Base-by-base conservation (phyloP, 2,797 vertebrate genomes). In the Acanthopagrus latus region DNA sequence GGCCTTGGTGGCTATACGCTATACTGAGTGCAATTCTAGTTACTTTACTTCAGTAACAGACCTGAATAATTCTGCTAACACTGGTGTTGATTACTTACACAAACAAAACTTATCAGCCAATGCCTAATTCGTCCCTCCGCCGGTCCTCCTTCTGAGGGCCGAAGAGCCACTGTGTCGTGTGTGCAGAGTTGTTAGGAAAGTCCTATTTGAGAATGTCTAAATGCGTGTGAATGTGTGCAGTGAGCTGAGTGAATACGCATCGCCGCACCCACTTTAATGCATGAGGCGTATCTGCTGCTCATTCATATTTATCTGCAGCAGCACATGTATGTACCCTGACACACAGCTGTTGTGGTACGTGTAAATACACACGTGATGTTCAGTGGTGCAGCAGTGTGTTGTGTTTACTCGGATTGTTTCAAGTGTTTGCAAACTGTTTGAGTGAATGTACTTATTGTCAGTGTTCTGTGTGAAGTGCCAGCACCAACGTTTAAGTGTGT, bases 281-380 rank as follows among this genome's bases (percentile, higher is more conserved):
- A 85, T 77, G 76, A 73, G 70, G 78, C 79, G 82, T 69, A 69
- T 70, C 79, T 76, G 73, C 76, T 59, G 82, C 88, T 91, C 89
- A 91, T 89, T 92, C 75, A 88, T 91, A 91, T 91, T 90, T 82
- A 90, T 86, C 81, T 64, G 62, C 81, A 17, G 62, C 78, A 17
- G 70, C 81, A 76, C 87, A 71, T 63, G 60, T 11, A 58, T 66
- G 80, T 73, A 63, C 21, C 51, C 57, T 27, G 64, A 76, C 76
- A 51, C 78, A 71, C 91, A 90, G 82, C 87, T 88, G 83, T 68
- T 85, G 41, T 25, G 0, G 44, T 20, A 71, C 64, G 29, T 80
- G 84, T 74, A 68, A 68, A 33, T 17, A 66, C 44, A 12, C 65
- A 51, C 20, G 8, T 14, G 1, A 8, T 18, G n/a, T n/a, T n/a